Evolutionary conservation across 2,113 vertebrate genomes (phyloP), one percentile per base, ranked within the genome.

Genomic region (Cyphomyrus plagiostoma): DNA sequence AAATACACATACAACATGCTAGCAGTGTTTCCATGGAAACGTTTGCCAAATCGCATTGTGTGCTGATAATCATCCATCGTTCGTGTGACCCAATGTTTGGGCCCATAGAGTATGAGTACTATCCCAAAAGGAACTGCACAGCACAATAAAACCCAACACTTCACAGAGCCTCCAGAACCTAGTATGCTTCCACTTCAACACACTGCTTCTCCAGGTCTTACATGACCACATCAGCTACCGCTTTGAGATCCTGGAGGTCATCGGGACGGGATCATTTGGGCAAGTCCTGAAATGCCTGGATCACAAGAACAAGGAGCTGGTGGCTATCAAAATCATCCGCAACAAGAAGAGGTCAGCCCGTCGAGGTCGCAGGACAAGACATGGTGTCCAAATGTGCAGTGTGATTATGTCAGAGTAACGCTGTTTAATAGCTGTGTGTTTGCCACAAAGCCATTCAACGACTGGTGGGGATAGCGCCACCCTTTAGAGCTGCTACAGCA

Each of bases 201-300:
- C 70, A 39, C 11, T 87, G 62, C 30, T 92, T 91, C 15, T 91
- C 66, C 93, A 99, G 98, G 98, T 98, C 91, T 95, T 98, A 70
- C 97, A 98, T 42, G 98, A 99, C 91, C 98, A 99, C 89, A 97
- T 99, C 74, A 97, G 95, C 21, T 99, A 98, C 90, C 96, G 97
- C 92, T 99, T 97, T 0, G 98, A 99, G 92, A 96, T 99, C 35
- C 93, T 99, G 90, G 97, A 99, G 91, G 96, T 98, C 90, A 98
- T 99, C 30, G 98, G 98, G 3, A 98, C 98, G 93, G 98, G 98
- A 30, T 98, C 98, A 0, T 99, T 98, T 92, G 98, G 98, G 39
- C 98, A 99, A 91, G 98, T 98, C 92, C 95, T 97, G 87, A 99
- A 98, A 94, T 99, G 98, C 93, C 92, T 98, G 94, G 98, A 99